Conservation (phyloP, 2,797 vertebrate species). For the Siniperca undulata region DNA sequence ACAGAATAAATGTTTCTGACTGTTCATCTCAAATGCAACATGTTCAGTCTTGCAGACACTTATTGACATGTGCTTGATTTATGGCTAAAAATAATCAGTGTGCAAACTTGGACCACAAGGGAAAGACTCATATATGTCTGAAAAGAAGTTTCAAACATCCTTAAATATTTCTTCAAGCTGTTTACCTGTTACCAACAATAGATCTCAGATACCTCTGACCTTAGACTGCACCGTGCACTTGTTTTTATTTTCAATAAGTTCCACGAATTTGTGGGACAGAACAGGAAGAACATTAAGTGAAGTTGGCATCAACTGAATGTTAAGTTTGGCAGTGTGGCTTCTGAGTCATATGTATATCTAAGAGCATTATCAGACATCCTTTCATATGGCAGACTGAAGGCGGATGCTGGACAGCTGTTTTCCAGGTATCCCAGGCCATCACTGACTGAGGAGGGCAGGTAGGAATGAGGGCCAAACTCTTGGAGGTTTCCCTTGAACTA, state of each 20-base stretch:
- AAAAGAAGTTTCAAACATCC: constrained; percentile 14
- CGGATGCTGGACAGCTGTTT: constrained; percentile 66
- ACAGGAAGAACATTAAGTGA: constrained; percentile 75
- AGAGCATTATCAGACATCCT: constrained; percentile 76
- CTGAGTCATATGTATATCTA: constrained; percentile 64
- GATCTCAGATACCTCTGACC: constrained; percentile 59
- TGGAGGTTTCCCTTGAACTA: constrained; percentile 79
- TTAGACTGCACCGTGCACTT: constrained; percentile 50
- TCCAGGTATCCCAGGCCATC: constrained; percentile 73
- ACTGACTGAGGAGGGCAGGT: constrained; percentile 57
- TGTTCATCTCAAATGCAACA: neutral
- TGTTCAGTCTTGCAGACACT: constrained; percentile 12
- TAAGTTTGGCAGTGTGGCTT: constrained; percentile 68
- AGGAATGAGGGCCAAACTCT: constrained; percentile 65
- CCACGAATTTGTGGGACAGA: constrained; percentile 68
- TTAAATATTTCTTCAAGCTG: constrained; percentile 42
- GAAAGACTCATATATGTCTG: neutral
- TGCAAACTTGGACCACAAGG: neutral
- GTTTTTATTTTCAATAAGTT: constrained; percentile 70
- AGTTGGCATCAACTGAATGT: constrained; percentile 71
- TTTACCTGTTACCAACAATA: constrained; percentile 62
- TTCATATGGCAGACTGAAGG: constrained; percentile 45
- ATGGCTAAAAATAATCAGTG: neutral
- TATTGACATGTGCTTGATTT: constrained; percentile 11
- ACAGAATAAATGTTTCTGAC: neutral